These are phyloP conservation scores for Pachyseris speciosa DNA, from an alignment of 64 coral and sea anemone genomes.

Conservation along the genomic window DNA sequence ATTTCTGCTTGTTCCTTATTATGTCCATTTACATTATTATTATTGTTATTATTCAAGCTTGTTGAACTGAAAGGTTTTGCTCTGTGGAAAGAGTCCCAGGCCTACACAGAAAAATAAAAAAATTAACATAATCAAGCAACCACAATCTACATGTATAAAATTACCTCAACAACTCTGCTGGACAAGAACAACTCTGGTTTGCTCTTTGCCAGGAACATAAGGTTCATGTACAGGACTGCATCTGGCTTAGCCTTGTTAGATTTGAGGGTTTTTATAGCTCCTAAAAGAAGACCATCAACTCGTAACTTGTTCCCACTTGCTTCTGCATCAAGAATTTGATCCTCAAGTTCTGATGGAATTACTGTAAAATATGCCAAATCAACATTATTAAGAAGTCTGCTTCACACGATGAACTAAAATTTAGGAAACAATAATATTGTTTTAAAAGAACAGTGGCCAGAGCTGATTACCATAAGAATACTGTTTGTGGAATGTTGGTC, in stretches of 20 bases:
- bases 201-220: constrained; percentile 83
- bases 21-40: too few relatives aligned
- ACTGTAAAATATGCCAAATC: constrained; percentile 57
- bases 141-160: not conserved
- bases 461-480: too few relatives aligned
- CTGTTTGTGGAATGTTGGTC: too few relatives aligned
- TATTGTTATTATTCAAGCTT: too few relatives aligned
- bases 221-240: constrained; percentile 61
- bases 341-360: constrained; percentile 84
- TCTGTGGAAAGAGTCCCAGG: too few relatives aligned
- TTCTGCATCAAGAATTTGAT: constrained; percentile 83
- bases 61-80: too few relatives aligned
- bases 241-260: constrained; percentile 92
- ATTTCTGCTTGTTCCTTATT: too few relatives aligned
- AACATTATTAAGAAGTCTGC: not conserved
- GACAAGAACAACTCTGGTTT: constrained; percentile 86
- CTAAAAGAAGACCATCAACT: constrained; percentile 86
- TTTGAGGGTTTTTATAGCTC: constrained; percentile 84
- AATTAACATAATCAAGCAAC: not conserved
- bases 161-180: constrained; percentile 84
- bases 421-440: too few relatives aligned
- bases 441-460: too few relatives aligned
- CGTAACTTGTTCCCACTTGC: constrained; percentile 82
- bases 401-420: too few relatives aligned
- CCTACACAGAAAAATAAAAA: not conserved